Evolutionary conservation across 2,797 vertebrate species (phyloP), one percentile per base, ranked within the genome.

Genomic region (Notolepis coatsorum): DNA sequence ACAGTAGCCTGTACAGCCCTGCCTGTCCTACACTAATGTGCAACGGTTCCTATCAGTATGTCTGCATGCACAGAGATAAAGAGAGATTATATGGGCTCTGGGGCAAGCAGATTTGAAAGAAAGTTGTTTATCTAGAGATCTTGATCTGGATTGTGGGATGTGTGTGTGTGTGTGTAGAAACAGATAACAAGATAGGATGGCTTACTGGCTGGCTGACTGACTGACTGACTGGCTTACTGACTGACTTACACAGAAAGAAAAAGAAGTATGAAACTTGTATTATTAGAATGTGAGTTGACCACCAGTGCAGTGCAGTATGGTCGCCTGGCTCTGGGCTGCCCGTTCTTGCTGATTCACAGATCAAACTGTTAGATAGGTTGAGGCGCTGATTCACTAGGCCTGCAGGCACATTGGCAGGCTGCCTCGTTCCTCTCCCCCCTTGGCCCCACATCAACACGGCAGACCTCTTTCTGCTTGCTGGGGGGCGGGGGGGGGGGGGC

Each of bases 341-440:
- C 47, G 38, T 57, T 63, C 50, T 31, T 42, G 64, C 59, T 75
- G 66, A 70, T 50, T 74, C 61, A 63, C 35, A 50, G 33, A 35
- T 51, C 25, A 31, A 25, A 52, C 52, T 50, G 31, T 39, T 23
- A 37, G 55, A 65, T 46, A 59, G 25, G 15, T 28, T 38, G 55
- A 42, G 25, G 21, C 4, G 66, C 79, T 80, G 71, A 79, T 69
- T 81, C 71, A 79, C 61, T 54, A 43, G 75, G 71, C 69, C 69
- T 71, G 43, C 43, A 58, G 24, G 17, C 38, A 9, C 42, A 38
- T 15, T 33, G 30, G 46, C 39, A 28, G 25, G 10, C 45, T 48
- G 25, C 25, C 58, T 43, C 52, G 52, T 24, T 37, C 23, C 42
- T 43, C 52, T 58, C 28, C 30, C 23, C 42, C 31, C 7, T 35